A percentile compares a stretch with the other conserved stretches of the same genome.
Conservation (phyloP, 1,140 invertebrate species). For the Drosophila sp. region DNA sequence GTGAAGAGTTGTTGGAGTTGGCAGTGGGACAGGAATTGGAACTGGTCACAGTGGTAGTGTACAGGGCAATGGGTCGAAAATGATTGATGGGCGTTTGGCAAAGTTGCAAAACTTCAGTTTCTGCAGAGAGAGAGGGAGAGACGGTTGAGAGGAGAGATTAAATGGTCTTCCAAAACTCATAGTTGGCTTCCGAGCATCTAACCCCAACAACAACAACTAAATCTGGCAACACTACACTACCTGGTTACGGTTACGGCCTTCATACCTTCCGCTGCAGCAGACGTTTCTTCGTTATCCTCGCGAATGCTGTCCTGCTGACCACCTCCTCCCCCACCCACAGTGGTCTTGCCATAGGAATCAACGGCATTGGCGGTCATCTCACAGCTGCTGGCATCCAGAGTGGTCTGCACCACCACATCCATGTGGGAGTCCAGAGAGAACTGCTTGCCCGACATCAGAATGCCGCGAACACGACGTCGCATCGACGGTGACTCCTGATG, state of each 20-base stretch:
- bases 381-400: conserved; percentile 48
- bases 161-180: background rate
- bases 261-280: conserved; percentile 83
- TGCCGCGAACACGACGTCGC: conserved; percentile 92
- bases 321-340: background rate
- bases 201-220: conserved; percentile 42
- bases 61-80: conserved; percentile 62
- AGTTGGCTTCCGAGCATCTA: conserved; percentile 21
- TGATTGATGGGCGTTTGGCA: conserved; percentile 54
- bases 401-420: conserved; percentile 86
- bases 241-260: conserved; percentile 54
- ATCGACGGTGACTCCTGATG: conserved; percentile 86
- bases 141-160: background rate
- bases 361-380: conserved; percentile 18
- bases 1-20: background rate
- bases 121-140: conserved; percentile 23
- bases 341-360: conserved; percentile 42
- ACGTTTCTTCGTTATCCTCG: conserved; percentile 75
- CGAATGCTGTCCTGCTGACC: conserved; percentile 60
- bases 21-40: background rate
- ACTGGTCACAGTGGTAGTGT: conserved; percentile 9
- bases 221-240: conserved; percentile 73
- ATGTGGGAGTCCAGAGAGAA: conserved; percentile 95
- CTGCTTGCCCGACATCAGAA: conserved; percentile 94
- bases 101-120: conserved; percentile 65